Evolutionary conservation across 2,797 vertebrate species (phyloP).

Genomic region (Huso huso): DNA sequence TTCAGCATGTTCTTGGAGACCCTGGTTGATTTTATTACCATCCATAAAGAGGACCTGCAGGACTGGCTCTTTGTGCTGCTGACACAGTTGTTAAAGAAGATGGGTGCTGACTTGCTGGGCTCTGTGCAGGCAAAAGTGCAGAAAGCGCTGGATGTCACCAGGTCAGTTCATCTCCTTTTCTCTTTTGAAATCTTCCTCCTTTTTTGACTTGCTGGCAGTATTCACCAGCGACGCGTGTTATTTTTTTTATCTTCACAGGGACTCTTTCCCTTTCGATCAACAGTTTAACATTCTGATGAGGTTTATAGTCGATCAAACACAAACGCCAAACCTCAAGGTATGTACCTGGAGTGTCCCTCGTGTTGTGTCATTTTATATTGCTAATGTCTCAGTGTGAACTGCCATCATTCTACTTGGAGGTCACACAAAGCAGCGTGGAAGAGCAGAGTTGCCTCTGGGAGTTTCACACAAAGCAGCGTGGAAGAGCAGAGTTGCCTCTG

Average conservation of each 20-base stretch:
- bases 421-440: too few species aligned
- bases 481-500: too few species aligned
- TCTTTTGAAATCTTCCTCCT: not conserved
- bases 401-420: too few species aligned
- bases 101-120: constrained; percentile 90
- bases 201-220: not conserved
- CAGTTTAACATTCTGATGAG: constrained; percentile 97
- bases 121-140: constrained; percentile 95
- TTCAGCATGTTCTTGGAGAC: constrained; percentile 99
- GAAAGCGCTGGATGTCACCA: constrained; percentile 88
- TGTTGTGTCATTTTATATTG: too few species aligned
- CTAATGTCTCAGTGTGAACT: too few species aligned
- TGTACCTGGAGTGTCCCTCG: constrained; percentile 22
- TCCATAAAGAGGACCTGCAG: constrained; percentile 88
- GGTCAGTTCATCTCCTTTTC: constrained; percentile 47
- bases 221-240: not conserved
- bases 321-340: constrained; percentile 90
- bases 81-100: constrained; percentile 92
- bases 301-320: constrained; percentile 94
- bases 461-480: too few species aligned
- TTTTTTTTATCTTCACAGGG: constrained; percentile 49
- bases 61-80: constrained; percentile 95
- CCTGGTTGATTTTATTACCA: constrained; percentile 87
- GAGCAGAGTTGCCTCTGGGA: too few species aligned
- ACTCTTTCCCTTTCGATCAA: constrained; percentile 89